Evolutionary conservation across 2,113 vertebrate species (phyloP), one percentile per base, ranked within the genome.

Genomic region (Cyphomyrus plagiostoma): DNA sequence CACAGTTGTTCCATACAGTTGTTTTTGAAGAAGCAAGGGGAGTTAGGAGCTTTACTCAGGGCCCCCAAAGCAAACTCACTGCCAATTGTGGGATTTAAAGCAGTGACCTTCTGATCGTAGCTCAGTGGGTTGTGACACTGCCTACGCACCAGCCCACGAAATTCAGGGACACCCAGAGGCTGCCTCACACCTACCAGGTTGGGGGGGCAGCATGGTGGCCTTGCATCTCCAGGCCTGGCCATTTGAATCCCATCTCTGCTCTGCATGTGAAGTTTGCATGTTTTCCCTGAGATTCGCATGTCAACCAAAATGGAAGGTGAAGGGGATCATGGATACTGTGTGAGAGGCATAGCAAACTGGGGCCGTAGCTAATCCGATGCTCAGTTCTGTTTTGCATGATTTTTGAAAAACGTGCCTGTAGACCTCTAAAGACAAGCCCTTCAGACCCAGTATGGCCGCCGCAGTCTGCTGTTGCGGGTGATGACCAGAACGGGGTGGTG

Each of bases 301-400:
- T 74, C n/a, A 74, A 74, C n/a, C 66, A 35, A 89, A 82, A 89
- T 66, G 82, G 77, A 42, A 49, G 80, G 88, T 30, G 82, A 83
- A 87, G 83, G 84, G 70, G 56, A 88, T 74, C 74, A 77, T 58
- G 50, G 87, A n/a, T 74, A 70, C 62, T 26, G 26, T n/a, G 23
- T 70, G 90, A 90, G 1, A 45, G 21, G 21, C 17, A 35, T 74
- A 84, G 23, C 39, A 6, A 8, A 10, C 19, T 0, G 19, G 15
- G 39, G 45, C 35, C 3, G 82, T 11, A 45, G 45, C 21, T 84
- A 48, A 46, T 84, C 23, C 21, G 82, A 23, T 6, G 45, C 82
- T 45, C 45, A 84, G 19, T 84, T 84, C 19, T 23, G 45, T 84
- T 84, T 48, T 45, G 82, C 39, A 85, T 48, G 45, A 46, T n/a